Percentiles rank a stretch among this genome's conserved stretches.
Evolutionary conservation across 2,888 invertebrate genomes (phyloP).

Genomic region (Ectobius pallidus): DNA sequence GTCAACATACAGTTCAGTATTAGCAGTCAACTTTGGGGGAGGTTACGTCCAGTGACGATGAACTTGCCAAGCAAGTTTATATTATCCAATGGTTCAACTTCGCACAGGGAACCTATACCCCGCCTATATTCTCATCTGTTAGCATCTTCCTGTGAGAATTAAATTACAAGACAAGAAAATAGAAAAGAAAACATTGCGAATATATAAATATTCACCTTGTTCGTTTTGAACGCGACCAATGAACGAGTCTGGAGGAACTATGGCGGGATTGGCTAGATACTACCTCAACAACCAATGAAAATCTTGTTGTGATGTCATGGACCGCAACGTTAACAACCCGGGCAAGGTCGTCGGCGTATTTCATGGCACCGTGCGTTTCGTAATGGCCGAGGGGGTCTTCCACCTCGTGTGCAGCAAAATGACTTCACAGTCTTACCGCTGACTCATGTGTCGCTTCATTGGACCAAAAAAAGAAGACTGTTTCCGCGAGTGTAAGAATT

Average conservation of each 20-base stretch:
- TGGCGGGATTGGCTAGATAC: not conserved
- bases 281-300: not conserved
- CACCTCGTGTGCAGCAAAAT: not conserved
- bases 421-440: too few species aligned
- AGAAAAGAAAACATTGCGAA: not conserved
- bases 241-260: not conserved
- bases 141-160: not conserved
- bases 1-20: not conserved
- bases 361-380: not conserved
- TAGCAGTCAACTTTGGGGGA: not conserved
- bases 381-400: not conserved
- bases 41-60: not conserved
- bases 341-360: not conserved
- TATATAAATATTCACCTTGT: not conserved
- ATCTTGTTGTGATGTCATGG: constrained; percentile 1
- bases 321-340: constrained; percentile 12
- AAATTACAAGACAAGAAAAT: too few species aligned
- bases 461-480: too few species aligned
- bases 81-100: not conserved
- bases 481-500: too few species aligned
- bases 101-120: not conserved
- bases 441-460: too few species aligned
- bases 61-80: not conserved
- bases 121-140: not conserved
- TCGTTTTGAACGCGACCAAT: not conserved